These are phyloP conservation scores for Cottus gobio DNA, from an alignment of 2,113 vertebrate genomes.

Conservation along the genomic window DNA sequence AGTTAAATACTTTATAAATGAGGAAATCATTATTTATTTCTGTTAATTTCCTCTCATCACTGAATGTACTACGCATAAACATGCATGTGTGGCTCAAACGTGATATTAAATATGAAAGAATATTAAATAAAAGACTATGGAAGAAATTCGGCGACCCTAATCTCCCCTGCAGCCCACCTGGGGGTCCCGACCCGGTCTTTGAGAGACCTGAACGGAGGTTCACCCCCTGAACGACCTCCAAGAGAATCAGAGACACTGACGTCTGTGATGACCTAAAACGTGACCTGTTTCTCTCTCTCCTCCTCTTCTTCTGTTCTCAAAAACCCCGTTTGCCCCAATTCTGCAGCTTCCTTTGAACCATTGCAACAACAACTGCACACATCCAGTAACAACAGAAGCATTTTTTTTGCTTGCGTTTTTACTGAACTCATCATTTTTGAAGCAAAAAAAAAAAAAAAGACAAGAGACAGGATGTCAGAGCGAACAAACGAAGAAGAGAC, in stretches of 20 bases:
- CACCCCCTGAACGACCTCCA: too few relatives aligned
- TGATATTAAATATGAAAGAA: background rate
- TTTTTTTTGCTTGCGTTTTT: conserved; percentile 11
- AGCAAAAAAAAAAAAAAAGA: background rate
- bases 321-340: conserved; percentile 68
- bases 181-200: too few relatives aligned
- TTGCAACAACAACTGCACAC: too few relatives aligned
- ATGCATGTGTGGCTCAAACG: background rate
- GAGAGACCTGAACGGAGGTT: too few relatives aligned
- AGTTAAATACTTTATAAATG: background rate
- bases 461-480: background rate
- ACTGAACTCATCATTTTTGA: background rate
- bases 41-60: background rate
- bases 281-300: background rate
- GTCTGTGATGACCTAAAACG: conserved; percentile 66
- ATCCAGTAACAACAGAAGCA: conserved; percentile 29
- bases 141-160: background rate
- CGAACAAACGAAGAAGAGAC: background rate
- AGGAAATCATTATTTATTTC: too few relatives aligned
- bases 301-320: conserved; percentile 22
- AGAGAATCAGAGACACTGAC: too few relatives aligned
- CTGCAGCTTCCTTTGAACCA: conserved; percentile 57
- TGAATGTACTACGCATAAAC: background rate
- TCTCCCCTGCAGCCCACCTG: too few relatives aligned
- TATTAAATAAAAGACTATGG: background rate